phyloP scores from a whole-genome alignment of 2,888 invertebrate genomes.

The Ptycholaimellus sp. region DNA sequence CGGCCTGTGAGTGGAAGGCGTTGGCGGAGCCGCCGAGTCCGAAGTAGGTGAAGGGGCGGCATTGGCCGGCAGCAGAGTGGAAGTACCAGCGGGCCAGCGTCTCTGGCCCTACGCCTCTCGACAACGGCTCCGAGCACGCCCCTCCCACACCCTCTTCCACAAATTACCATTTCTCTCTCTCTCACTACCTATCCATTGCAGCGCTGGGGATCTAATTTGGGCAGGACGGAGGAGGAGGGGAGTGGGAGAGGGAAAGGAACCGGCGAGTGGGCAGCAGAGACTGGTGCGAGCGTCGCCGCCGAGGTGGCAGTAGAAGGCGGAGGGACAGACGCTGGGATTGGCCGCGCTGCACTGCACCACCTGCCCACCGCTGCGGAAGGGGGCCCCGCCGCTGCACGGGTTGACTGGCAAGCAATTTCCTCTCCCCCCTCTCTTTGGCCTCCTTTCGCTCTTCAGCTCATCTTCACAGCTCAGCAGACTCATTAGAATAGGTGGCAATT shows the following conservation, averaged over 20 bases:
- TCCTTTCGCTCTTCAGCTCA: too few species aligned
- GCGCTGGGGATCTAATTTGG: too few species aligned
- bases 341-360: conserved; percentile 19
- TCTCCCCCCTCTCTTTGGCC: too few species aligned
- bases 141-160: conserved; percentile 8
- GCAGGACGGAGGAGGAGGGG: too few species aligned
- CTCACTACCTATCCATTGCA: too few species aligned
- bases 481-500: too few species aligned
- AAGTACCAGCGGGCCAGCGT: conserved; percentile 3
- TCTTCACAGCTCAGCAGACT: too few species aligned
- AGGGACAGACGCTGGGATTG: conserved; percentile 9
- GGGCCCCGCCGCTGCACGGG: conserved; percentile 19
- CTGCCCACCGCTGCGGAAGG: conserved; percentile 18
- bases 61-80: conserved; percentile 1
- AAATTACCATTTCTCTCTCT: too few species aligned
- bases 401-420: conserved; percentile 16
- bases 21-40: conserved; percentile 7
- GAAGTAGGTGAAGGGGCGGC: conserved; percentile 5
- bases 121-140: conserved; percentile 3
- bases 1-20: conserved; percentile 7
- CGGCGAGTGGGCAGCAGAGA: conserved; percentile 13
- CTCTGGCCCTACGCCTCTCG: neutral
- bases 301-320: conserved; percentile 8
- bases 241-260: conserved; percentile 8
- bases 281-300: conserved; percentile 12